A percentile compares a stretch with the other conserved stretches of the same genome.
Conservation (phyloP, 2,113 vertebrate genomes). For the Macrotis lagotis region DNA sequence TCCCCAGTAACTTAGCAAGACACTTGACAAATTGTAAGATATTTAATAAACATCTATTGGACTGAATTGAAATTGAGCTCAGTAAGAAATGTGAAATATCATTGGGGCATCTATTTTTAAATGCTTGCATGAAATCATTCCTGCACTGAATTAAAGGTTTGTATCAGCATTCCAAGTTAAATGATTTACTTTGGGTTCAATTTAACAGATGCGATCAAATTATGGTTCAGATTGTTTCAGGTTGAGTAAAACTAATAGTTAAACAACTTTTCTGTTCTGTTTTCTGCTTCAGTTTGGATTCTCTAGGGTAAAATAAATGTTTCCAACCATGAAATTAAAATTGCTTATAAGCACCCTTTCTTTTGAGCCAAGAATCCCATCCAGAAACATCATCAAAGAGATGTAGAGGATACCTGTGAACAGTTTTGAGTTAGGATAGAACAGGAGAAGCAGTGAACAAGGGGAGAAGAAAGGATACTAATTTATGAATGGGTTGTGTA, state of each 20-base stretch:
- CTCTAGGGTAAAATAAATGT: not conserved
- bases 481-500: not conserved
- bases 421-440: not conserved
- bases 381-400: not conserved
- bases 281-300: not conserved
- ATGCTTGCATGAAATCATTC: not conserved
- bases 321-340: not conserved
- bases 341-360: not conserved
- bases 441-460: not conserved
- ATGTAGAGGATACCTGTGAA: not conserved
- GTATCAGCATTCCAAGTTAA: not conserved
- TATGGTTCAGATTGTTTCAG: not conserved
- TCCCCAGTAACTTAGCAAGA: not conserved
- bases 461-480: not conserved
- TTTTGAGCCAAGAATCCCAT: not conserved
- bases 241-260: not conserved
- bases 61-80: not conserved
- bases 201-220: not conserved
- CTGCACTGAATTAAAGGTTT: not conserved
- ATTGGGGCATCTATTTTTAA: not conserved
- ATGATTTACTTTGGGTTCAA: not conserved
- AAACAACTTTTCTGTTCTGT: not conserved
- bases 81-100: not conserved
- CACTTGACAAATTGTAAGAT: not conserved
- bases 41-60: not conserved